phyloP scores from a whole-genome alignment of 2,888 invertebrate genomes.

The Carterocephalus palaemon region DNA sequence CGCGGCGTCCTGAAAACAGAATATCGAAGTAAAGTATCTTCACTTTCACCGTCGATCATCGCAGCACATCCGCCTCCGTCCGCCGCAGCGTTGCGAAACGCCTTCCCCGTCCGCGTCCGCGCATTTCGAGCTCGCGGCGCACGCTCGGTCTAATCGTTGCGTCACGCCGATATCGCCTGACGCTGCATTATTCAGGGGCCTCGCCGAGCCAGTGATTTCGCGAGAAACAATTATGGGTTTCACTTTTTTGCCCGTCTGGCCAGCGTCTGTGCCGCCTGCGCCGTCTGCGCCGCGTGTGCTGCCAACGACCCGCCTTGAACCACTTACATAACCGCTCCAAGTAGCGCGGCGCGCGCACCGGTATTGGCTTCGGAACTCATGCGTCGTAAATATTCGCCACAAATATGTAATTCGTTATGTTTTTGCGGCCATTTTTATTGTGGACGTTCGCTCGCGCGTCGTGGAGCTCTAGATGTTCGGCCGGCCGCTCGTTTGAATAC shows the following conservation, averaged over 20 bases:
- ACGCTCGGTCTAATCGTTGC: slow-evolving; percentile 28
- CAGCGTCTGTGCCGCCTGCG: slow-evolving; percentile 65
- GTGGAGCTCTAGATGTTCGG: background rate
- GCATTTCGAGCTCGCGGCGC: slow-evolving; percentile 13
- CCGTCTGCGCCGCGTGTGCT: slow-evolving; percentile 53
- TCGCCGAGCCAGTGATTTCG: slow-evolving; percentile 34
- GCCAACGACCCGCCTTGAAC: slow-evolving; percentile 75
- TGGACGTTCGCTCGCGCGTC: background rate
- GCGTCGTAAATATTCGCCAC: slow-evolving; percentile 9
- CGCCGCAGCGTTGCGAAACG: slow-evolving; percentile 13
- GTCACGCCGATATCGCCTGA: slow-evolving; percentile 28
- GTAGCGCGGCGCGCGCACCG: slow-evolving; percentile 32
- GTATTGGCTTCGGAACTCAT: slow-evolving; percentile 36
- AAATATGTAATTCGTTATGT: slow-evolving; percentile 23
- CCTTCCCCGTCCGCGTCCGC: slow-evolving; percentile 16
- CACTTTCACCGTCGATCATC: slow-evolving; percentile 22
- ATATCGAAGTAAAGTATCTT: slow-evolving; percentile 7
- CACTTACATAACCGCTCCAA: slow-evolving; percentile 56
- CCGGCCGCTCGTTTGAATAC: too few species aligned
- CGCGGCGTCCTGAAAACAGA: slow-evolving; percentile 2
- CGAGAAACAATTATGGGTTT: slow-evolving; percentile 66
- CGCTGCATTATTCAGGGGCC: slow-evolving; percentile 31
- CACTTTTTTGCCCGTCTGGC: slow-evolving; percentile 76
- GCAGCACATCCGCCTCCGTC: slow-evolving; percentile 14
- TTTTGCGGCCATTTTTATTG: slow-evolving; percentile 9